Conservation (phyloP, 2,113 vertebrate species). For the Lepisosteus osseus region DNA sequence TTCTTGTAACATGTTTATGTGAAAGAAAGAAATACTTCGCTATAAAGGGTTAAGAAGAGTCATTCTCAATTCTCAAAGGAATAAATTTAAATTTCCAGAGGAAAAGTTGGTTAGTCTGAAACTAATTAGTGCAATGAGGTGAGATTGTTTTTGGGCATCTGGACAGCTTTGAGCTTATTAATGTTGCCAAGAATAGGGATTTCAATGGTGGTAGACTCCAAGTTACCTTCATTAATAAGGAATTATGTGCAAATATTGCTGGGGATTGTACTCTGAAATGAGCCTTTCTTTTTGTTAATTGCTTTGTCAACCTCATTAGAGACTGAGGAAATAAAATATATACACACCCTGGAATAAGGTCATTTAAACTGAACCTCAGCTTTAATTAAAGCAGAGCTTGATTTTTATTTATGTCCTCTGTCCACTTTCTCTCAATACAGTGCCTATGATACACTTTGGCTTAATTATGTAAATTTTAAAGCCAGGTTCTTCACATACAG, state of each 20-base stretch:
- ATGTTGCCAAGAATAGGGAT: constrained; percentile 52
- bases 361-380: no score
- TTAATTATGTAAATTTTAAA: no score
- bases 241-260: not conserved
- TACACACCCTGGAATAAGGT: no score
- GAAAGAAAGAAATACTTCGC: no score
- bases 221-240: constrained; percentile 10
- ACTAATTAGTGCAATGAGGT: constrained; percentile 16
- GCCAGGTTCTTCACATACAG: no score
- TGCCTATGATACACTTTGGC: no score
- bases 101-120: not conserved
- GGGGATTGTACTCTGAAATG: not conserved
- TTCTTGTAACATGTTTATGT: no score
- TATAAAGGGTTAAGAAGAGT: no score
- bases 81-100: not conserved
- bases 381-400: no score
- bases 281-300: not conserved
- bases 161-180: constrained; percentile 38
- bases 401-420: no score
- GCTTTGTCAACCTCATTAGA: constrained; percentile 2
- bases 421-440: no score
- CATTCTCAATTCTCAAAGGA: no score
- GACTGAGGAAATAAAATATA: not conserved
- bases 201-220: constrained; percentile 18
- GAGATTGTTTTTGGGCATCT: constrained; percentile 44